These are phyloP conservation scores for Ameiurus melas DNA, from an alignment of 2,113 vertebrate genomes.

Conservation along the genomic window DNA sequence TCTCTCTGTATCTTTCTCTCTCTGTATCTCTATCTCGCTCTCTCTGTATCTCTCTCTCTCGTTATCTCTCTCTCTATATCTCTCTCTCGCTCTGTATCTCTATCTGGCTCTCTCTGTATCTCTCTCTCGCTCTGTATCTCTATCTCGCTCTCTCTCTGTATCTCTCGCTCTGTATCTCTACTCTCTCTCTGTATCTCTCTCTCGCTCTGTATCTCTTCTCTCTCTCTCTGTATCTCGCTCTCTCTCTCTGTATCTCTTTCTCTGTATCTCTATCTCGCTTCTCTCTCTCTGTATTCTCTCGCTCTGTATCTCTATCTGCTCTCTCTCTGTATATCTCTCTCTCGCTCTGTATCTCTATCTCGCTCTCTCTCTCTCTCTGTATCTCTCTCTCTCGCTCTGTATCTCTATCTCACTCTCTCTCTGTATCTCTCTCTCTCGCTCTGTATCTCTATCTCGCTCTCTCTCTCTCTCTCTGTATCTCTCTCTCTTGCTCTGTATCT, in stretches of 20 bases:
- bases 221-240: not conserved
- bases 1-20: not conserved
- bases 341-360: not conserved
- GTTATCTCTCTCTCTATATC: not conserved
- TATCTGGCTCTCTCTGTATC: not conserved
- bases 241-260: slow-evolving; percentile 5
- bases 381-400: not conserved
- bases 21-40: not conserved
- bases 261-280: not conserved
- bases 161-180: not conserved
- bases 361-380: not conserved
- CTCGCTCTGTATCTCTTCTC: not conserved
- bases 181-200: slow-evolving; percentile 12
- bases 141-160: too few species aligned
- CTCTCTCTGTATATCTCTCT: not conserved
- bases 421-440: too few species aligned
- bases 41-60: not conserved
- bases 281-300: slow-evolving; percentile 4
- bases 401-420: not conserved
- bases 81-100: slow-evolving; percentile 2
- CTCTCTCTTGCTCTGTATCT: not conserved
- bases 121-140: slow-evolving; percentile 2
- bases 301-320: not conserved
- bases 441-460: not conserved
- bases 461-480: not conserved